Evolutionary conservation across 2,797 vertebrate species (phyloP), one percentile per base, ranked within the genome.

Genomic region (Vipera latastei): DNA sequence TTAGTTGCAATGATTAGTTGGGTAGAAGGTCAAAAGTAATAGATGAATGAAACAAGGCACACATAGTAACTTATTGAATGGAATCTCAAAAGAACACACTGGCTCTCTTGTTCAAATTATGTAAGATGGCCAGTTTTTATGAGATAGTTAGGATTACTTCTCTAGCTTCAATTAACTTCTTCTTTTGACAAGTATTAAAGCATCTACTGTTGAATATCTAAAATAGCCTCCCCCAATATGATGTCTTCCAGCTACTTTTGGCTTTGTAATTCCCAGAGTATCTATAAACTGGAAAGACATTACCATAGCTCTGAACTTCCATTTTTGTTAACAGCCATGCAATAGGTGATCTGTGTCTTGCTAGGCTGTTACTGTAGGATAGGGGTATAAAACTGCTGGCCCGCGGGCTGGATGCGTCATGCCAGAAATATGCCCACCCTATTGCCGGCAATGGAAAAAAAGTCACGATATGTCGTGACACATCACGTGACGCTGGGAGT

Each of bases 11-110:
- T 63, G 60, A 65, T 91, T 93, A 65, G 48, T 57, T 89, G 12
- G 86, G 73, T 44, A 89, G 56, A 85, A 89, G 73, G 69, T 93
- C 86, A 93, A 89, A 93, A 91, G 32, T 48, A 51, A 93, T 57
- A 85, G 57, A 85, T 89, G 61, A 91, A 83, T 89, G 63, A 87
- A 88, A 61, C 89, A 91, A 88, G 22, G 48, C 86, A 89, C 25
- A 86, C 73, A 92, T 20, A 83, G 61, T 51, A 73, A 20, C 32
- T 2, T 63, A 55, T 25, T 60, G n/a, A 65, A 85, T 32, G 20
- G 28, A 16, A 11, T 73, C 85, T 73, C 61, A 25, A 90, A 56
- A 55, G 25, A 89, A 78, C 38, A 93, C 85, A 88, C 12, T 78
- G 56, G 20, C 87, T 73, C 61, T 14, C 60, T 92, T 55, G 4